Percentiles rank a stretch among this genome's conserved stretches.
These are phyloP conservation scores for Venustaconcha ellipsiformis DNA, from an alignment of 1,140 invertebrate genomes.

Conservation along the genomic window DNA sequence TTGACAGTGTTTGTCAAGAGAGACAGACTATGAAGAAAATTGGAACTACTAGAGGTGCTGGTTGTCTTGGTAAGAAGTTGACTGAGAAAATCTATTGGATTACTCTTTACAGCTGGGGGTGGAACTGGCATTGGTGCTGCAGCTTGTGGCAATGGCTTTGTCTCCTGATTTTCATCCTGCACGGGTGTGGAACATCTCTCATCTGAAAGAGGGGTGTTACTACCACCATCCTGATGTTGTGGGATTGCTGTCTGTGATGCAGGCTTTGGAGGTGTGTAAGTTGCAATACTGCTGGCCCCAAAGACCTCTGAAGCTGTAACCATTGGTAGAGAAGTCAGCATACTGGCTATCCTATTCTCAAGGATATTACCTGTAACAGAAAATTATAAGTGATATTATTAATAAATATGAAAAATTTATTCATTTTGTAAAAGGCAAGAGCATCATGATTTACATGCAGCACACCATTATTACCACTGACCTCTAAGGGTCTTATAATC, in stretches of 20 bases:
- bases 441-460: too few relatives aligned
- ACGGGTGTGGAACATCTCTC: slow-evolving; percentile 50
- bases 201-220: slow-evolving; percentile 5
- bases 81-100: slow-evolving; percentile 63
- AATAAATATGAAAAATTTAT: too few relatives aligned
- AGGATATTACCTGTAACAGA: slow-evolving; percentile 7
- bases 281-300: slow-evolving; percentile 6
- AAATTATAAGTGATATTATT: too few relatives aligned
- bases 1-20: slow-evolving; percentile 47
- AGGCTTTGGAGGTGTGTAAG: slow-evolving; percentile 18
- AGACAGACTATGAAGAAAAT: slow-evolving; percentile 56
- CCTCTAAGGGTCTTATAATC: too few relatives aligned
- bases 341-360: slow-evolving; percentile 17
- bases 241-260: slow-evolving; percentile 15
- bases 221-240: slow-evolving; percentile 3
- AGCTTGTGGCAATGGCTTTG: slow-evolving; percentile 3
- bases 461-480: too few relatives aligned
- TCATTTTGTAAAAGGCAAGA: too few relatives aligned
- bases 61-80: slow-evolving; percentile 55
- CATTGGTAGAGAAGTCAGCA: slow-evolving; percentile 22
- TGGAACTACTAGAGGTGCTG: slow-evolving; percentile 30
- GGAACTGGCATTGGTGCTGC: background rate
- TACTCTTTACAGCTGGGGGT: slow-evolving; percentile 36
- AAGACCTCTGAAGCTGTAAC: background rate
- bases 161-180: slow-evolving; percentile 28